These are phyloP conservation scores for Noctuana brunneofusca DNA, from an alignment of 2,888 invertebrate genomes.

Conservation along the genomic window DNA sequence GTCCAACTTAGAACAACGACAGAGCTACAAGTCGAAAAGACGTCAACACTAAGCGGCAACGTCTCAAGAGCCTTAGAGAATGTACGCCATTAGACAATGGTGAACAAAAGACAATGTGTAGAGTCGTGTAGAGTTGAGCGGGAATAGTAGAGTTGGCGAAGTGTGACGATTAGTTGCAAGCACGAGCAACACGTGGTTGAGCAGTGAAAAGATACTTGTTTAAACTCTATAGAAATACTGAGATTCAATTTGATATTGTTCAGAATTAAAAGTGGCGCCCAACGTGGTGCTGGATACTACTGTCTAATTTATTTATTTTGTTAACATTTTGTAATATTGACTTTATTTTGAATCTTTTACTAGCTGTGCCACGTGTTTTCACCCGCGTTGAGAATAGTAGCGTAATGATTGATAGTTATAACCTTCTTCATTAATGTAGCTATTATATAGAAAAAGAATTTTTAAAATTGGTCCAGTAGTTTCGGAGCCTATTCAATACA, in stretches of 20 bases:
- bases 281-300: too few relatives aligned
- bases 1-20: background rate
- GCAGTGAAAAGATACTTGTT: background rate
- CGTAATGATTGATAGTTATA: too few relatives aligned
- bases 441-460: too few relatives aligned
- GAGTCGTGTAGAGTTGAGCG: constrained; percentile 19
- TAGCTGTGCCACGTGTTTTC: too few relatives aligned
- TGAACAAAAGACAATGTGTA: constrained; percentile 29
- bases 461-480: too few relatives aligned
- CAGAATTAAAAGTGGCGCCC: too few relatives aligned
- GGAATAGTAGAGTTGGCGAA: constrained; percentile 23
- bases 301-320: too few relatives aligned
- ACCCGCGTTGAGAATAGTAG: too few relatives aligned
- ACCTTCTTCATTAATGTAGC: too few relatives aligned
- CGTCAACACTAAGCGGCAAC: constrained; percentile 7
- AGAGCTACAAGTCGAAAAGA: constrained; percentile 6
- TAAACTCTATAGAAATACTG: background rate
- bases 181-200: constrained; percentile 5
- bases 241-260: background rate
- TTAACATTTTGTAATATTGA: too few relatives aligned
- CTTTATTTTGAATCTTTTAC: too few relatives aligned
- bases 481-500: too few relatives aligned
- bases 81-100: constrained; percentile 23
- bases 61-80: constrained; percentile 26
- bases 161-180: constrained; percentile 13